Base-by-base conservation (phyloP, 1,140 invertebrate genomes). In the Anthonomus grandis region DNA sequence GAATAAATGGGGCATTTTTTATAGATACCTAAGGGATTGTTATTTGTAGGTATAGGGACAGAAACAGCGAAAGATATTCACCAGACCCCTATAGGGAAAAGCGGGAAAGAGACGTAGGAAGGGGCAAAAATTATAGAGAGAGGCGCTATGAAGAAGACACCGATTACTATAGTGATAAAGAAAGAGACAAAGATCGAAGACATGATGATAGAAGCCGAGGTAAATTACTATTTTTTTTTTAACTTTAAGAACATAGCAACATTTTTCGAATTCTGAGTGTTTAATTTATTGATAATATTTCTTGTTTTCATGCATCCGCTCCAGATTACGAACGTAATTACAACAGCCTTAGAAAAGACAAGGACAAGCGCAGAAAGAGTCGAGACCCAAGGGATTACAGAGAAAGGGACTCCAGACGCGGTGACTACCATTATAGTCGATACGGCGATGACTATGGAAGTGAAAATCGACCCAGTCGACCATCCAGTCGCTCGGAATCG, bases 401-500 rank as follows among this genome's bases (percentile, higher is more conserved):
- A 25, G 61, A 68, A 39, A 61, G 57, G 38, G 42, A 41, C 17
- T 60, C 60, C 22, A 55, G 62, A 41, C 9, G 54, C 23, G 54
- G 50, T 22, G 75, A 76, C 17, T 77, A 79, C 59, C 78, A 79
- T 66, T 76, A 77, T 39, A 72, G 71, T 38, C 71, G 76, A 37
- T 75, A 76, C n/a, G 71, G 69, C 1, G 69, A 68, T 17, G 76
- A 78, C 15, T 77, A 78, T 50, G 77, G 80, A 8, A 24, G 60
- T n/a, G 64, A 69, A 4, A 52, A 57, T 27, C 63, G 69, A 27
- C 64, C 65, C 4, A 64, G 54, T 19, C 22, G 78, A 46, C 76
- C 79, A 23, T 79, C 79, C 2, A 79, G 79, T 60, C 74, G 79
- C 67, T 77, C 77, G 2, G 71, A 74, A 64, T 74, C 71, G 3